Conservation (phyloP, 92 coral and sea anemone genomes). For the Zoanthus solanderi region DNA sequence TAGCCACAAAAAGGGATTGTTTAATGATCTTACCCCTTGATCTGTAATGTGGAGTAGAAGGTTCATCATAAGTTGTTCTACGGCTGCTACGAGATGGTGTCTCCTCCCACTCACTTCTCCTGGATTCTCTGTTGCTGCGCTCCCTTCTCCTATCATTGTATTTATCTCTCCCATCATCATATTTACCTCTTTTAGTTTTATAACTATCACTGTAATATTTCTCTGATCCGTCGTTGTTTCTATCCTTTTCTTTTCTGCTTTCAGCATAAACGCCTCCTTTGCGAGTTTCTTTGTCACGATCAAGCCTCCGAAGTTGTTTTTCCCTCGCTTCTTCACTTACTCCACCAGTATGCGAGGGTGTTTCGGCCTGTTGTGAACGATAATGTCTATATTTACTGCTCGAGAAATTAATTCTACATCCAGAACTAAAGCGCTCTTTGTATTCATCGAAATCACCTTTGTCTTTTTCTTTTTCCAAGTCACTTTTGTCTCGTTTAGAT, state of each 20-base stretch:
- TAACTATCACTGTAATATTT: constrained; percentile 60
- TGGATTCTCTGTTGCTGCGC: constrained; percentile 71
- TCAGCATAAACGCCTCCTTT: constrained; percentile 94
- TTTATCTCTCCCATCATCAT: constrained; percentile 54
- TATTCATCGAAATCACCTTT: constrained; percentile 55
- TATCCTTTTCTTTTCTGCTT: constrained; percentile 55
- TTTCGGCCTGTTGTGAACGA: constrained; percentile 85
- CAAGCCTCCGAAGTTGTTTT: constrained; percentile 86
- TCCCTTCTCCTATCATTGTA: constrained; percentile 49
- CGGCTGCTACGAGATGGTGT: constrained; percentile 89
- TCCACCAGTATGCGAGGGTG: constrained; percentile 98
- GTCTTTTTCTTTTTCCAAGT: constrained; percentile 70
- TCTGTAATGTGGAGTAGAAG: constrained; percentile 79
- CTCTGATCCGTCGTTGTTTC: constrained; percentile 49
- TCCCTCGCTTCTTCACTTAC: constrained; percentile 94
- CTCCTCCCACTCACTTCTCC: constrained; percentile 95
- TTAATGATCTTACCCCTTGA: constrained; percentile 67
- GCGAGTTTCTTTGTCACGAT: constrained; percentile 85
- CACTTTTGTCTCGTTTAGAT: constrained; percentile 51
- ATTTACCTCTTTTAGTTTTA: constrained; percentile 44
- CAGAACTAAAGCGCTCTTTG: constrained; percentile 60
- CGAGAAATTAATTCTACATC: constrained; percentile 50
- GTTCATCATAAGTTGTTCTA: constrained; percentile 68
- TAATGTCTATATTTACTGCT: constrained; percentile 79
- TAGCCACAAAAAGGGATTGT: too few relatives aligned